Base-by-base conservation (phyloP, 2,113 vertebrate species). In the Marcusenius ussheri region DNA sequence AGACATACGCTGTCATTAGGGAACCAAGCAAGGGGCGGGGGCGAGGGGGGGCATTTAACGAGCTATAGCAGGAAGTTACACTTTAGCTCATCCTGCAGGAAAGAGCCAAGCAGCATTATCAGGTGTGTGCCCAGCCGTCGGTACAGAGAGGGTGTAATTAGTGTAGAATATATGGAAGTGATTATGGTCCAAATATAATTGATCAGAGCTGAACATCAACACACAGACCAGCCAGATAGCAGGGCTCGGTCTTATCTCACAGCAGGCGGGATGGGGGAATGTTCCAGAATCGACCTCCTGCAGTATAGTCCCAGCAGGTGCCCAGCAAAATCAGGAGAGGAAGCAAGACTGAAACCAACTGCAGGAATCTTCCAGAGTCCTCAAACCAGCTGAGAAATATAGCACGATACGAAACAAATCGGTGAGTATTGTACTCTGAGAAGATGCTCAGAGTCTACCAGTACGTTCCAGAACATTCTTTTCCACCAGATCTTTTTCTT, bases 1-100 rank as follows among this genome's bases (percentile, higher is more conserved):
- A 84, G 89, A 89, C 80, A 42, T 77, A 51, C 42, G 39, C 31
- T 62, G 89, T 58, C 80, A 46, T 83, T 89, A 83, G 74, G 31
- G 42, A 45, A 39, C 35, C 70, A 88, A 27, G 56, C 27, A 46
- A 46, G 62, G n/a, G 62, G 62, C 11, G 46, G 46, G 46, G 45
- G 45, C 1, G 42, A 5, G 5, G 45, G 45, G 70, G 31, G 58
- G 58, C 24, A 66, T 31, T 66, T 77, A 77, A 77, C 31, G 39
- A 39, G 70, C 31, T 39, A 77, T 15, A 7, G 70, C 27, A 77
- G 70, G 31, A 39, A 77, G 31, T 39, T 77, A 39, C 11, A 35
- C 27, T 88, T 88, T 88, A 62, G 58, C 58, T 74, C 66, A 35
- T 84, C 19, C 45, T 84, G 88, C 42, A 46, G 13, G 70, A 39